phyloP scores from a whole-genome alignment of 2,113 vertebrate genomes.

The Labeo rohita region DNA sequence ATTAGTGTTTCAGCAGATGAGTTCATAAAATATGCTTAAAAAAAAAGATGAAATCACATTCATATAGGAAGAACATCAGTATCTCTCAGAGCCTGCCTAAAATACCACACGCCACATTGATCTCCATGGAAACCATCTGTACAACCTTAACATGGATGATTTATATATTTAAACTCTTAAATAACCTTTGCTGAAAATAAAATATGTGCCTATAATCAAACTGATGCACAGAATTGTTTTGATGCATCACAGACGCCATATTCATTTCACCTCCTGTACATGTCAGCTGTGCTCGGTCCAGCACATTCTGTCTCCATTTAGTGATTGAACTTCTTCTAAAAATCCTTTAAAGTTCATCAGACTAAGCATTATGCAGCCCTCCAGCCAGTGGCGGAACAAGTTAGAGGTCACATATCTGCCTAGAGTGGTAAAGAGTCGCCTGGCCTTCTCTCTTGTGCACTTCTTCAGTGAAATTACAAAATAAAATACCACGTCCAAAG shows the following conservation, averaged over 20 bases:
- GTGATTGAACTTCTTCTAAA: neutral
- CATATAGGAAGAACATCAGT: slow-evolving; percentile 3
- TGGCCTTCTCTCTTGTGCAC: neutral
- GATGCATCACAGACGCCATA: neutral
- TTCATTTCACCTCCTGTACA: neutral
- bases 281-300: neutral
- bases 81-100: neutral
- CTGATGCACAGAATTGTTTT: neutral
- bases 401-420: neutral
- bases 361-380: neutral
- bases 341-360: neutral
- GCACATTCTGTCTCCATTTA: neutral
- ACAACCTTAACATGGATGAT: neutral
- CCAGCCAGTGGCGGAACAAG: neutral
- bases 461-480: neutral
- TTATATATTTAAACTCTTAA: neutral
- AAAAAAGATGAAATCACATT: neutral
- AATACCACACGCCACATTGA: slow-evolving; percentile 6
- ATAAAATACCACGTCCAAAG: neutral
- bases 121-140: slow-evolving; percentile 27
- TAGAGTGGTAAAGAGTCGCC: neutral
- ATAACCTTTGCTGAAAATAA: neutral
- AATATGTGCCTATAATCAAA: neutral
- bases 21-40: neutral
- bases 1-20: neutral